These are phyloP conservation scores for Mustela nigripes DNA, from an alignment of 2,113 vertebrate genomes.

Conservation along the genomic window DNA sequence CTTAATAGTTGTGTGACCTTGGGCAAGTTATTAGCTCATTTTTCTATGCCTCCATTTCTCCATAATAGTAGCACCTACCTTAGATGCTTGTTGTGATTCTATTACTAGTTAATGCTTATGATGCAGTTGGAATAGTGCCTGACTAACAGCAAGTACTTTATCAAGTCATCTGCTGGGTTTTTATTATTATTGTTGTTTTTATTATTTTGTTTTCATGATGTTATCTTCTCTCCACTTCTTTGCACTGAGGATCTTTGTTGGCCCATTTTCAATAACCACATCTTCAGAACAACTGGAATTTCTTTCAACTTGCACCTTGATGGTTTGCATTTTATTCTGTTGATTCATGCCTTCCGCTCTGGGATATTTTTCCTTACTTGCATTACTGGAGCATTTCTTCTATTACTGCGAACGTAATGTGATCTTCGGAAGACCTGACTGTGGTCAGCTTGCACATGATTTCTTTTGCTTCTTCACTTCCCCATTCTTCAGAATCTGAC, in stretches of 20 bases:
- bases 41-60: neutral
- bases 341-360: neutral
- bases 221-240: neutral
- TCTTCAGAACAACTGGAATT: neutral
- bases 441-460: no score
- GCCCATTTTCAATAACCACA: neutral
- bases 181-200: neutral
- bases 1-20: neutral
- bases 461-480: neutral
- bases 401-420: neutral
- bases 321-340: neutral
- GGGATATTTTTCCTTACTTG: neutral
- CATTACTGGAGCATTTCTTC: neutral
- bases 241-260: neutral
- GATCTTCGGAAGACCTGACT: neutral
- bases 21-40: neutral
- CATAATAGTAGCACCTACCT: neutral
- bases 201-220: neutral
- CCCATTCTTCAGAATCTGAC: neutral
- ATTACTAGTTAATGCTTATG: no score
- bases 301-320: neutral
- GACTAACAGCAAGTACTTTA: neutral
- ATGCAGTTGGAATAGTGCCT: neutral
- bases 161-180: neutral
- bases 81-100: neutral